A percentile compares a stretch with the other conserved stretches of the same genome.
Conservation (phyloP, 2,888 invertebrate genomes). For the Strigamia transsilvanica region DNA sequence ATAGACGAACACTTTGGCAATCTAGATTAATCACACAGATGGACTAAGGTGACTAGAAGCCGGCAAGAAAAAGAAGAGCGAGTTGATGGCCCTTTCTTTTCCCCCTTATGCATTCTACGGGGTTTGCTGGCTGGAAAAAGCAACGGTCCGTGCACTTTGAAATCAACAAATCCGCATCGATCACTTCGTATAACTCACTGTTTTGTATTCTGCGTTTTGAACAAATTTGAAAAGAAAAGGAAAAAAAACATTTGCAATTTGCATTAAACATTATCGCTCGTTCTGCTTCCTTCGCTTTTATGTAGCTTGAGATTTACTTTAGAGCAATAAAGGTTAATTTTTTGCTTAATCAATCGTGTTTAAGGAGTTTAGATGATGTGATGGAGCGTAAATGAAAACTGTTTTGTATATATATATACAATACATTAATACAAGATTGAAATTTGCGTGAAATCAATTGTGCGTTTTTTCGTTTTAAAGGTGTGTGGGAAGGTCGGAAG, state of each 20-base stretch:
- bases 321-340: no score
- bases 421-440: not conserved
- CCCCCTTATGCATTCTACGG: constrained; percentile 31
- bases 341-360: no score
- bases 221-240: no score
- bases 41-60: constrained; percentile 48
- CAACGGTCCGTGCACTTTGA: constrained; percentile 31
- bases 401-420: not conserved
- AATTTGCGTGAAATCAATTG: not conserved
- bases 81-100: constrained; percentile 37
- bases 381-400: no score
- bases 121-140: constrained; percentile 32
- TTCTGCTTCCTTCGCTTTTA: no score
- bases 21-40: constrained; percentile 50
- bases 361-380: no score
- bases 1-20: constrained; percentile 46
- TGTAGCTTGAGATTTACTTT: no score
- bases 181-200: constrained; percentile 2
- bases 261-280: no score
- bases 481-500: constrained; percentile 19
- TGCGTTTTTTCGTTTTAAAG: not conserved
- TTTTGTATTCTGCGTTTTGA: no score
- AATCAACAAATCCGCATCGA: constrained; percentile 51
- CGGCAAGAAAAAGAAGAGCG: constrained; percentile 39
- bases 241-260: no score